Base-by-base conservation (phyloP, 1,140 invertebrate species). In the Lineus longissimus region DNA sequence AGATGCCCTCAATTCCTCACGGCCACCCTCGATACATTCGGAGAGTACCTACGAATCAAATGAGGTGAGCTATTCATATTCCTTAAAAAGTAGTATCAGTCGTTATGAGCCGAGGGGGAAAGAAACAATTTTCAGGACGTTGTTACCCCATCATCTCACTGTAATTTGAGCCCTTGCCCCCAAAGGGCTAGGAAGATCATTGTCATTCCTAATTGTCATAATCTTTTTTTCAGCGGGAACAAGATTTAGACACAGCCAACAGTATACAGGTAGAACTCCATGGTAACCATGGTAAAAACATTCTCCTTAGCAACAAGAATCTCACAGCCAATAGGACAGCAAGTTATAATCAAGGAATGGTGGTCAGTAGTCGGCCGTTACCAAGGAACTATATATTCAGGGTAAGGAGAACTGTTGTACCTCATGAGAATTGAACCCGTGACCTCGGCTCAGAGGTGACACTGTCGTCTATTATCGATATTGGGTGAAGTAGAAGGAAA, bases 311-410 rank as follows among this genome's bases (percentile, higher is more conserved):
- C 17, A 84, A 86, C 64, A 81, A 82, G 6, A 84, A 86, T 66
- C 81, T 83, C 23, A 82, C 84, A 15, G 90, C 90, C 0, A 83
- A 80, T 62, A 80, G 90, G 70, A 86, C 86, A 15, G 86, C 88
- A 6, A 89, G 89, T 69, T 91, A 90, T 73, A 91, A 91, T 80
- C 88, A 91, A 76, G 90, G 88, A 2, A 80, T 91, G 43, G 86
- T 90, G 2, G 84, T 91, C 70, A 85, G 85, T 23, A 84, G 78
- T 71, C 84, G 85, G 66, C 84, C 86, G 40, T 75, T 90, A 41
- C 79, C 83, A 59, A 84, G 84, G 62, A 86, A 85, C 56, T 84
- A 86, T 64, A 72, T 87, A 41, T 88, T 90, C 68, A 83, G 86
- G 79, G 85, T 85, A 66, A 63, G 33, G 33, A 36, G 33, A 36